Evolutionary conservation across 2,888 invertebrate genomes (phyloP).

Genomic region (Hemithea aestivaria): DNA sequence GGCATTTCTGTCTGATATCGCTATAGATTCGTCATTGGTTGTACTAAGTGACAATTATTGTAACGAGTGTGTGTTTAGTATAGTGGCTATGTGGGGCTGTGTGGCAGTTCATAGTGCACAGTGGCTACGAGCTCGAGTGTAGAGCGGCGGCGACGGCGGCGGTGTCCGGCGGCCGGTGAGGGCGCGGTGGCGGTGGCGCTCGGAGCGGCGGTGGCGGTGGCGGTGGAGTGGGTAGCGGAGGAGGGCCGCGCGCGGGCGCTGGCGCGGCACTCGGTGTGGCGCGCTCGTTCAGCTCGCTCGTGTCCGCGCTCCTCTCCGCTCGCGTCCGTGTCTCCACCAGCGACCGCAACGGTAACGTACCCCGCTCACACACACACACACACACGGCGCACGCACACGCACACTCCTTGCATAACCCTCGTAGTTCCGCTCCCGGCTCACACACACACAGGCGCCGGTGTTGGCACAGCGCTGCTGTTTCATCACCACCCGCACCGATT

Average conservation of each 20-base stretch:
- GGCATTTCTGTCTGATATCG: too few relatives aligned
- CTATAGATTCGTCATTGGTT: too few relatives aligned
- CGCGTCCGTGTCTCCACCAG: conserved; percentile 48
- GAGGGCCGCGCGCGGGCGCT: conserved; percentile 27
- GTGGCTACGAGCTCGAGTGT: too few relatives aligned
- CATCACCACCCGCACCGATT: conserved; percentile 49
- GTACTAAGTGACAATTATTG: too few relatives aligned
- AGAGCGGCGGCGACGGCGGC: too few relatives aligned
- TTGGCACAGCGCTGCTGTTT: conserved; percentile 43
- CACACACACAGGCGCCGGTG: too few relatives aligned
- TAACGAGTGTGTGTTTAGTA: too few relatives aligned
- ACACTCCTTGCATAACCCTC: too few relatives aligned
- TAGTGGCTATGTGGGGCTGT: too few relatives aligned
- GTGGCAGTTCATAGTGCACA: too few relatives aligned
- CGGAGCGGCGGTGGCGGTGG: conserved; percentile 22
- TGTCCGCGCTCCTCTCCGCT: conserved; percentile 43
- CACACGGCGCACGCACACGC: conserved; percentile 9
- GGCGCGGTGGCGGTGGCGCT: conserved; percentile 21
- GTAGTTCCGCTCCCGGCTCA: conserved; percentile 2
- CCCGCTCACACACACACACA: conserved; percentile 35
- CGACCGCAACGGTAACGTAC: conserved; percentile 52
- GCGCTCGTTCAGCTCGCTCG: conserved; percentile 52
- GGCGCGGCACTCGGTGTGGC: conserved; percentile 53
- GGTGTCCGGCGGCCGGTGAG: conserved; percentile 1
- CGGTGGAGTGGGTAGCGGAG: conserved; percentile 25